Conservation (phyloP, 2,113 vertebrate species). For the Zapornia atra region DNA sequence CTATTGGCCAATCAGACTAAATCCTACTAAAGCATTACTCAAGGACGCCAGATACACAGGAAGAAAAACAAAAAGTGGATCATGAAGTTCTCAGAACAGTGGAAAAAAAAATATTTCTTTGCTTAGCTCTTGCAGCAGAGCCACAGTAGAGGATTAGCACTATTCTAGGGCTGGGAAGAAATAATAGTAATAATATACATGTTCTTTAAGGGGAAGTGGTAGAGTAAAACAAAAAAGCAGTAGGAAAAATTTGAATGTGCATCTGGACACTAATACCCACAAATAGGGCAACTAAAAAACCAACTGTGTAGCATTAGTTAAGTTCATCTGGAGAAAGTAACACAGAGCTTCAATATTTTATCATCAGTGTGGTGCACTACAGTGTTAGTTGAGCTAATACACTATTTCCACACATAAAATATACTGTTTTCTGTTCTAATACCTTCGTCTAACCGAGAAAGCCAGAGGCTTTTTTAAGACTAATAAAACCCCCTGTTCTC, state of each 20-base stretch:
- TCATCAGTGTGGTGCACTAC: fast-evolving
- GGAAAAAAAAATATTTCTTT: neutral
- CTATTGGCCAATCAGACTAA: neutral
- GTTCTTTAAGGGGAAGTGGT: neutral
- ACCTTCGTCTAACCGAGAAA: neutral
- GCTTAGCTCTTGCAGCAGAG: neutral
- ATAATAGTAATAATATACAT: neutral
- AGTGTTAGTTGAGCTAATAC: neutral
- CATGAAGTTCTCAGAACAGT: neutral
- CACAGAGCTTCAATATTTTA: neutral
- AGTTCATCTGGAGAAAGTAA: neutral
- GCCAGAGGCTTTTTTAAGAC: fast-evolving
- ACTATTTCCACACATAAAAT: neutral
- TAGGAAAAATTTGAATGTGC: neutral
- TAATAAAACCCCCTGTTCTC: neutral
- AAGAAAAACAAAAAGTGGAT: neutral
- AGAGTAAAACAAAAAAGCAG: neutral
- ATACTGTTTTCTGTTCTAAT: neutral
- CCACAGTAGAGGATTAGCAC: neutral
- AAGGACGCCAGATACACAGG: neutral
- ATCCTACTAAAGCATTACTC: neutral
- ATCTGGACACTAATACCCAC: neutral
- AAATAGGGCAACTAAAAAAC: neutral
- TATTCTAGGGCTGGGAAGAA: neutral
- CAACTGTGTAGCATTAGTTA: neutral